Evolutionary conservation across 2,797 vertebrate genomes (phyloP).

Genomic region (Clamator glandarius): DNA sequence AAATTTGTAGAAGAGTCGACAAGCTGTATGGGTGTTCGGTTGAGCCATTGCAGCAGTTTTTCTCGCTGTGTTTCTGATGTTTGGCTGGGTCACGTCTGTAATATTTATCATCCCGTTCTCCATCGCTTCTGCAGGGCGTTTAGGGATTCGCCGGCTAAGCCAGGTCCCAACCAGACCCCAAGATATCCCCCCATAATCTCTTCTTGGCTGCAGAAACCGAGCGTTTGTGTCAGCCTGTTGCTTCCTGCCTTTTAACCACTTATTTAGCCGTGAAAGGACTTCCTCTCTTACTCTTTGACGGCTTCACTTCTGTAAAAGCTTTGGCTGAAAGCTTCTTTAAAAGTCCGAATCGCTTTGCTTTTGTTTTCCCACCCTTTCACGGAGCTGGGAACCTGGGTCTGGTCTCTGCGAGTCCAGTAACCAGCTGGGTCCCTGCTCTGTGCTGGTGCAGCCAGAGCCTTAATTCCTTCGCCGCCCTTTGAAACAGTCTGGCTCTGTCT

Average conservation of each 20-base stretch:
- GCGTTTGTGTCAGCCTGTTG: not conserved
- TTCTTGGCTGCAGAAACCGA: not conserved
- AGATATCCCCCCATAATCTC: not conserved
- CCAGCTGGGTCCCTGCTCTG: not conserved
- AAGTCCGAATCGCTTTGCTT: not conserved
- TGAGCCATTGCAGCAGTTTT: not conserved
- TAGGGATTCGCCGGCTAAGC: not conserved
- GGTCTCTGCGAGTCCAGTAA: not conserved
- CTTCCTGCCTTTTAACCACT: not conserved
- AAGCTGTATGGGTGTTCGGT: not conserved
- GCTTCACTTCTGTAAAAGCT: not conserved
- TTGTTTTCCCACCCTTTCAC: not conserved
- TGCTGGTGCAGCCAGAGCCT: not conserved
- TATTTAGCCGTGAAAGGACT: not conserved
- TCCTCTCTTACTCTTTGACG: not conserved
- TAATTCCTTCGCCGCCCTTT: not conserved
- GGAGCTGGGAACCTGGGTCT: not conserved
- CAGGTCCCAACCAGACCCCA: not conserved
- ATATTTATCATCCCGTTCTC: rapidly evolving
- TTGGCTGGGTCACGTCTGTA: rapidly evolving
- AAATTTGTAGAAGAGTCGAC: rapidly evolving
- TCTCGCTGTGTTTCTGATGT: rapidly evolving
- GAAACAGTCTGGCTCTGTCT: not conserved
- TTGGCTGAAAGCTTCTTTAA: not conserved
- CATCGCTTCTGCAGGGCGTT: not conserved